phyloP scores from a whole-genome alignment of 2,888 invertebrate genomes.

The Brachycybe producta region DNA sequence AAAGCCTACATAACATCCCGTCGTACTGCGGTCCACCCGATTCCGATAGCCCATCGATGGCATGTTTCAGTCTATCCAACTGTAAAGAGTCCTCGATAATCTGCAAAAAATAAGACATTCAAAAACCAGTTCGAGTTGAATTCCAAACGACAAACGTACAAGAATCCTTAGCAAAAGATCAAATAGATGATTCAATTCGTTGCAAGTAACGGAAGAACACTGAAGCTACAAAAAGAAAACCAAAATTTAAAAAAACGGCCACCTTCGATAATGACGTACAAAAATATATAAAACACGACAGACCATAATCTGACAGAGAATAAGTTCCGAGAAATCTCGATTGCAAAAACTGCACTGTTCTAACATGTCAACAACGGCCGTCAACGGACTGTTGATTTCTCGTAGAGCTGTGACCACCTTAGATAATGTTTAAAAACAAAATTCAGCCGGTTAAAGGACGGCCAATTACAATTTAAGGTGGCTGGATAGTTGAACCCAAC shows the following conservation, averaged over 20 bases:
- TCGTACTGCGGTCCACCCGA: slow-evolving; percentile 29
- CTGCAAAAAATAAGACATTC: slow-evolving; percentile 18
- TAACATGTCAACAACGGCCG: slow-evolving; percentile 32
- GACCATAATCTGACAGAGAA: slow-evolving; percentile 35
- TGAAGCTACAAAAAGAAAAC: slow-evolving; percentile 29
- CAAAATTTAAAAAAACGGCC: neutral
- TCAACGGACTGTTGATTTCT: slow-evolving; percentile 28
- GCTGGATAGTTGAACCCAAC: no score
- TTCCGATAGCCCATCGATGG: slow-evolving; percentile 34
- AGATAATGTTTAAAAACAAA: no score
- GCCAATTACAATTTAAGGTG: no score
- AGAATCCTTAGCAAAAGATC: slow-evolving; percentile 34
- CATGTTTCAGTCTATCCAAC: slow-evolving; percentile 30
- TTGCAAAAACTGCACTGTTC: slow-evolving; percentile 34
- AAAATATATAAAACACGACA: neutral
- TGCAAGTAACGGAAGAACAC: slow-evolving; percentile 35
- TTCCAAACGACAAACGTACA: slow-evolving; percentile 28
- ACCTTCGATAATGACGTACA: no score
- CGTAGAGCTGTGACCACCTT: slow-evolving; percentile 34
- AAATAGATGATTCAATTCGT: slow-evolving; percentile 36
- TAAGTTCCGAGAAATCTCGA: slow-evolving; percentile 29
- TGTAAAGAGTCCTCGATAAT: slow-evolving; percentile 34
- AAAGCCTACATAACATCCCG: slow-evolving; percentile 32
- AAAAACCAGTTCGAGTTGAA: neutral
- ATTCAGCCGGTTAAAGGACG: no score